Evolutionary conservation across 2,888 invertebrate genomes (phyloP).

Genomic region (Tiliacea aurago): DNA sequence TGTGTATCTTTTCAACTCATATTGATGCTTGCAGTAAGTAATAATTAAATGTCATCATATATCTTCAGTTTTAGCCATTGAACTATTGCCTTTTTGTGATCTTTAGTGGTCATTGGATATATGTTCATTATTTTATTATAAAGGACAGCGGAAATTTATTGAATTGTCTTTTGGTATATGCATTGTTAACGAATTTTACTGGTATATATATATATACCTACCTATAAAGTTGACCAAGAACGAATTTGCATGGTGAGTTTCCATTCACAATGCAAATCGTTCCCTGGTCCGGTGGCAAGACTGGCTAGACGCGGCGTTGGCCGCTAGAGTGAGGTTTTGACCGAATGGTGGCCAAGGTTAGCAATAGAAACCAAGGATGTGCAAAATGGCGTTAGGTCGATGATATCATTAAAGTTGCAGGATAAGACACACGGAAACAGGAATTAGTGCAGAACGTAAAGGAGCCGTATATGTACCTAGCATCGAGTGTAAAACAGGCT

Average conservation of each 20-base stretch:
- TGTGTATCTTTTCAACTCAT: no score
- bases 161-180: no score
- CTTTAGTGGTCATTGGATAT: no score
- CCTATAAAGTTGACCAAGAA: neutral
- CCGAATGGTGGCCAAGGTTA: neutral
- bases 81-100: no score
- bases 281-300: neutral
- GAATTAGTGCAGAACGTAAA: neutral
- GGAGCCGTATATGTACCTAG: no score
- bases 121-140: no score
- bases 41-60: no score
- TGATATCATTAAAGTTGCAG: neutral
- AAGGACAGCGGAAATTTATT: no score
- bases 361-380: neutral
- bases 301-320: neutral
- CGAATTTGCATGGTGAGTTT: neutral
- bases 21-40: no score
- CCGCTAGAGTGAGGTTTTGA: neutral
- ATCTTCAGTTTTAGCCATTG: no score
- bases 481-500: no score
- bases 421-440: neutral
- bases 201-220: neutral
- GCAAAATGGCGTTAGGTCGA: neutral
- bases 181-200: no score
- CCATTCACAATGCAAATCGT: neutral